These are phyloP conservation scores for Uropsilus gracilis DNA, from an alignment of 2,113 vertebrate species.

Conservation along the genomic window DNA sequence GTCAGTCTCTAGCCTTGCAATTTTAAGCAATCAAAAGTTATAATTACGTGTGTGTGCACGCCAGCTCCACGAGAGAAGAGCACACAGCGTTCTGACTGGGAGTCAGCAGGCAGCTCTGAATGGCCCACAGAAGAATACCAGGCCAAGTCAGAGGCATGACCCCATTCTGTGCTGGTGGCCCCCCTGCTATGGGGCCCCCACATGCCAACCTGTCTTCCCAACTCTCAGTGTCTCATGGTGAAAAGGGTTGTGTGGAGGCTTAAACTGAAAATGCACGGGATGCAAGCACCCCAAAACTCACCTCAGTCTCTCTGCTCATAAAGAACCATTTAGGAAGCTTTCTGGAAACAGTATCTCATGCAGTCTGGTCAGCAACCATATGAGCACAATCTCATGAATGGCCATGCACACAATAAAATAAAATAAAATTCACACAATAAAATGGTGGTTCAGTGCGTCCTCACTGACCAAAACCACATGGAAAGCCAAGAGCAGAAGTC, in stretches of 20 bases:
- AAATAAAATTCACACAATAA: too few relatives aligned
- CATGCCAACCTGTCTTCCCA: too few relatives aligned
- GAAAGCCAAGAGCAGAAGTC: not conserved
- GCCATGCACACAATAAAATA: not conserved
- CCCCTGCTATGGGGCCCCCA: too few relatives aligned
- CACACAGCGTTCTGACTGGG: constrained; percentile 44
- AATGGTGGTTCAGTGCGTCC: not conserved
- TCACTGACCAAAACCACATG: too few relatives aligned
- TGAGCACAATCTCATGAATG: not conserved
- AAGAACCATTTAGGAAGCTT: not conserved
- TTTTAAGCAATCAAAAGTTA: constrained; percentile 61
- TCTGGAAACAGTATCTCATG: not conserved
- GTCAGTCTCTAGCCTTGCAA: constrained; percentile 48
- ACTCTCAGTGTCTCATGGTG: not conserved
- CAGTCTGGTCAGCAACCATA: not conserved
- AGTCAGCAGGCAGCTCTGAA: too few relatives aligned
- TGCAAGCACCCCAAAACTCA: not conserved
- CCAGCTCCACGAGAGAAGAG: constrained; percentile 53
- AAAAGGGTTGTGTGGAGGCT: not conserved
- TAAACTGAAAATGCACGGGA: not conserved
- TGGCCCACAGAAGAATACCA: too few relatives aligned
- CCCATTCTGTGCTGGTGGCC: too few relatives aligned
- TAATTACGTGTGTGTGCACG: constrained; percentile 72
- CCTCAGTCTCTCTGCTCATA: not conserved
- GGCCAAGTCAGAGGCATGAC: too few relatives aligned